These are phyloP conservation scores for Chiridota heheva DNA, from an alignment of 35 echinoderm and acorn worm genomes.

Conservation along the genomic window DNA sequence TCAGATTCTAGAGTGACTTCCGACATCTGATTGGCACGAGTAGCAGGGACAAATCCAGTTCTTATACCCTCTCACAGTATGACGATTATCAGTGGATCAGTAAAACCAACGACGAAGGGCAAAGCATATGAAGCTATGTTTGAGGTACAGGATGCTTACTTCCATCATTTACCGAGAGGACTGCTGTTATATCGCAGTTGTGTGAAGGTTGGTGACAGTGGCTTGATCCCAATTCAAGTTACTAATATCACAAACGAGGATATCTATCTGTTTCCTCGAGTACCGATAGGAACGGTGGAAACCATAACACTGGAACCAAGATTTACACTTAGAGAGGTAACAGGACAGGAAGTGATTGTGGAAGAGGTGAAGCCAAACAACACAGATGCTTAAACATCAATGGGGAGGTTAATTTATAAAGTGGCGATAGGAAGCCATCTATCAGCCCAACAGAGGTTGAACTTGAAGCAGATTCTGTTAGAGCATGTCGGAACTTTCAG, in stretches of 20 bases:
- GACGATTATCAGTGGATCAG: not conserved
- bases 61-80: not conserved
- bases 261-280: not conserved
- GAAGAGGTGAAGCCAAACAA: not conserved
- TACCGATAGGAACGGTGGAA: not conserved
- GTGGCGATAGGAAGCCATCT: not conserved
- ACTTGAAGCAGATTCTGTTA: not conserved
- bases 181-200: not conserved
- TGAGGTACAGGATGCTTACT: not conserved
- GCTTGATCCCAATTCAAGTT: not conserved
- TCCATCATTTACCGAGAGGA: not conserved
- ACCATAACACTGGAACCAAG: not conserved
- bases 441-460: not conserved
- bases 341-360: not conserved
- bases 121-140: not conserved
- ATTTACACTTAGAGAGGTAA: not conserved
- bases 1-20: not conserved
- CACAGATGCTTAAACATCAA: not conserved
- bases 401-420: not conserved
- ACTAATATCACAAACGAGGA: not conserved
- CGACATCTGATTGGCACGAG: not conserved
- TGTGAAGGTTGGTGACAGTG: not conserved
- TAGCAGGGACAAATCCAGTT: not conserved
- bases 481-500: constrained; percentile 30
- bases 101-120: not conserved